Base-by-base conservation (phyloP, 2,113 vertebrate species). In the Chitala chitala region DNA sequence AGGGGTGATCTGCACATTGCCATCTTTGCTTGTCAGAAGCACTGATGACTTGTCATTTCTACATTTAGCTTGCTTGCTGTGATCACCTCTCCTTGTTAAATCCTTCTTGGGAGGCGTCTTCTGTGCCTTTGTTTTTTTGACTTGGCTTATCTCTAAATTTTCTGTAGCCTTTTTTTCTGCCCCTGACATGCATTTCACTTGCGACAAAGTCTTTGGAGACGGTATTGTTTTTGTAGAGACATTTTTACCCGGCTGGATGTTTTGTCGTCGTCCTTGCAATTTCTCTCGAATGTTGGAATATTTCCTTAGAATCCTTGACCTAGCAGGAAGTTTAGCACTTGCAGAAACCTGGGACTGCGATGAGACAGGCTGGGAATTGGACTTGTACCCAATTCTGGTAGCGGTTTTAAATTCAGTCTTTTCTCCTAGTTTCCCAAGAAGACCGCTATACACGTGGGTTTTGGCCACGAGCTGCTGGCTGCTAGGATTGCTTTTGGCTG, bases 241-340 rank as follows among this genome's bases (percentile, higher is more conserved):
- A 0, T 80, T 89, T 63, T 93, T 92, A 33, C 84, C 85, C 55
- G 88, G 81, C 68, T 87, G 77, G 44, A 84, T 81, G 22, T 83
- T 69, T 6, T 87, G 91, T 9, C 94, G 92, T 76, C 95, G 93
- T 74, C 90, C 93, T 82, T 94, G 90, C 83, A 95, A 89, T 76
- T 96, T 98, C 79, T 91, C 95, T 80, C 93, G 84, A 10, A 98
- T 93, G 73, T 95, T 93, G 15, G 94, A 96, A 71, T 96, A 98
- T 76, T 99, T 99, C 51, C 93, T 89, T 71, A 98, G 83, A 75
- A 98, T 98, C 72, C 93, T 88, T 29, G 93, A 92, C 77, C 94
- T 95, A 17, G 93, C 91, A 73, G 95, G 93, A 0, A 93, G 93
- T 65, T 95, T 95, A 31, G 88, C 78, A 81, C 85, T 92, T 79